These are phyloP conservation scores for Sebastes taczanowskii DNA, from an alignment of 2,797 vertebrate species.

Conservation along the genomic window DNA sequence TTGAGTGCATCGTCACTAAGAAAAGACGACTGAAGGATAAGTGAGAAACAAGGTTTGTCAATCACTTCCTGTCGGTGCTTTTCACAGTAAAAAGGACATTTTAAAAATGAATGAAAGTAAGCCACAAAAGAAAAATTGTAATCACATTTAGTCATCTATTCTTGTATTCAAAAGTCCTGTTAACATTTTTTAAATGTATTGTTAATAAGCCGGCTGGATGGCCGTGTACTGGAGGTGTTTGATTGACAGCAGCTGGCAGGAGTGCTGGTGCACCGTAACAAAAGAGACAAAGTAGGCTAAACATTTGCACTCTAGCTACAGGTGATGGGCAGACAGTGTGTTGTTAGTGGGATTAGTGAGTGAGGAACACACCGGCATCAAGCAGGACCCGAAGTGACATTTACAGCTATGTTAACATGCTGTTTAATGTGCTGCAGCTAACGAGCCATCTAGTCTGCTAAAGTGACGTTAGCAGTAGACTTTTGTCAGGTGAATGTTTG, in stretches of 20 bases:
- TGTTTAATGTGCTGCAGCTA: neutral
- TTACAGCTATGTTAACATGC: neutral
- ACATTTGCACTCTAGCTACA: neutral
- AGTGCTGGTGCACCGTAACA: too few relatives aligned
- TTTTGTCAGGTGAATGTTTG: neutral
- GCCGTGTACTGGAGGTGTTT: too few relatives aligned
- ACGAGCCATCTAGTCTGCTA: neutral
- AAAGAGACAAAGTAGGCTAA: too few relatives aligned
- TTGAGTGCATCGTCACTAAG: neutral
- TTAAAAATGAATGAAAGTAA: neutral
- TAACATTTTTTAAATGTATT: neutral
- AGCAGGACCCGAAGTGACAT: neutral
- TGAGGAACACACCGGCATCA: too few relatives aligned
- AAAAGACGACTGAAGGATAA: neutral
- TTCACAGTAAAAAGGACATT: neutral
- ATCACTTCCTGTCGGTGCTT: neutral
- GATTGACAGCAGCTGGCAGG: too few relatives aligned
- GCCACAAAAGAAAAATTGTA: neutral
- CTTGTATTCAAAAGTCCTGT: neutral
- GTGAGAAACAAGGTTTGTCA: neutral
- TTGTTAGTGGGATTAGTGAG: neutral
- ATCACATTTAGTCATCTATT: neutral
- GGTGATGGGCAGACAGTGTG: neutral
- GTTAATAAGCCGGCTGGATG: neutral
- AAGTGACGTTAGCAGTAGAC: neutral